A percentile compares a stretch with the other conserved stretches of the same genome.
Evolutionary conservation across 2,888 invertebrate species (phyloP).

Genomic region (Eupithecia pulchellata): DNA sequence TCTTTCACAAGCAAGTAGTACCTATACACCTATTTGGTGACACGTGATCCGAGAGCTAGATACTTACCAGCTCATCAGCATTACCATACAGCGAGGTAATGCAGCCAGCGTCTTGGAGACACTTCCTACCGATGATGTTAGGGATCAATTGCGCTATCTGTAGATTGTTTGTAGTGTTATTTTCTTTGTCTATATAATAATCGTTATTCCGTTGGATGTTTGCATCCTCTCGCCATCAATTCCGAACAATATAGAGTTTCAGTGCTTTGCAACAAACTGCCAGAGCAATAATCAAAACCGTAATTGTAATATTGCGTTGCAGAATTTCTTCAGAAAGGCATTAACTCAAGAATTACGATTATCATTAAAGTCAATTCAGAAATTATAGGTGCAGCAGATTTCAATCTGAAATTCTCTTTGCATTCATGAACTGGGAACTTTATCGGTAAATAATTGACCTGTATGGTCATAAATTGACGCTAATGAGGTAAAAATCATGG

Average conservation of each 20-base stretch:
- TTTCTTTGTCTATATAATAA: no score
- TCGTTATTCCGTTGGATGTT: not conserved
- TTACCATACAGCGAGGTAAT: no score
- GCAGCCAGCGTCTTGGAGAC: no score
- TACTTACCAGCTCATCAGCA: no score
- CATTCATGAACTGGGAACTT: slow-evolving; percentile 69
- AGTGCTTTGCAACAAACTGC: slow-evolving; percentile 4
- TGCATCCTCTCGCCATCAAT: not conserved
- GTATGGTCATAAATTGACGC: slow-evolving; percentile 73
- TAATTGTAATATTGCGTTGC: slow-evolving; percentile 36
- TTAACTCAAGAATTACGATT: slow-evolving; percentile 47
- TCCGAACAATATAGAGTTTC: not conserved
- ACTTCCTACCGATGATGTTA: no score
- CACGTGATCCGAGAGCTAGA: no score
- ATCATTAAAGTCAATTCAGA: slow-evolving; percentile 52
- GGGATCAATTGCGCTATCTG: no score
- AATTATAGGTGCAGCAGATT: slow-evolving; percentile 65
- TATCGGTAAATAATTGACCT: slow-evolving; percentile 73
- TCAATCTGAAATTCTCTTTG: slow-evolving; percentile 70
- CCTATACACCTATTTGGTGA: no score
- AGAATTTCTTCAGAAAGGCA: slow-evolving; percentile 40
- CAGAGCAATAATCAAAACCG: slow-evolving; percentile 15
- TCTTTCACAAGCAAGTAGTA: not conserved
- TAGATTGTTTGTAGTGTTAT: no score
- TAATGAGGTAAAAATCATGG: slow-evolving; percentile 76